Percentiles rank a stretch among this genome's conserved stretches.
These are phyloP conservation scores for Daubentonia madagascariensis DNA, from an alignment of 2,113 vertebrate genomes.

Conservation along the genomic window DNA sequence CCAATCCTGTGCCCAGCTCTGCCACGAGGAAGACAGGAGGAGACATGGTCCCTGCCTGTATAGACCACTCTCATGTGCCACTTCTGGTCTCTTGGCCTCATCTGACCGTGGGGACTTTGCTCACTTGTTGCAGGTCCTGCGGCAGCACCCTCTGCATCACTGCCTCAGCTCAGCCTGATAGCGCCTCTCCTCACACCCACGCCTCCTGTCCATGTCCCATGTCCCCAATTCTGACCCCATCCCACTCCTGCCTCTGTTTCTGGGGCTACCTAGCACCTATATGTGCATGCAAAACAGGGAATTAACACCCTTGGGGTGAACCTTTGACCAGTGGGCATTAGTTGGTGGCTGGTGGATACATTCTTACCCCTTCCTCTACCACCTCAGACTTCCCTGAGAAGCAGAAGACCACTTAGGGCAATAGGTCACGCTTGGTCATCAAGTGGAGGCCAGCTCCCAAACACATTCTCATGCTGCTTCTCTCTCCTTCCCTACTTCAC, in stretches of 20 bases:
- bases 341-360: neutral
- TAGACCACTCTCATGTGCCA: neutral
- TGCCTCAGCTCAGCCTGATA: neutral
- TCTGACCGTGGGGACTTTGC: neutral
- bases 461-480: neutral
- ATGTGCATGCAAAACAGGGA: accelerated
- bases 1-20: neutral
- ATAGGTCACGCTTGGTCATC: neutral
- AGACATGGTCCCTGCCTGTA: neutral
- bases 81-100: neutral
- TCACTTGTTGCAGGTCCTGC: neutral
- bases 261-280: neutral
- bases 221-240: neutral
- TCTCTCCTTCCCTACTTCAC: neutral
- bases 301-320: neutral
- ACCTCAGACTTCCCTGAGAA: neutral
- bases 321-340: neutral
- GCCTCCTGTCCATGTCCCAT: neutral
- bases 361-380: neutral
- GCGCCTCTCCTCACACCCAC: neutral
- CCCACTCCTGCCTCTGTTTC: neutral
- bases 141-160: neutral
- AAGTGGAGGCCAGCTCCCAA: neutral
- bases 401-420: neutral
- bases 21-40: neutral